Conservation (phyloP, 2,113 vertebrate genomes). For the Sinocyclocheilus rhinocerous region DNA sequence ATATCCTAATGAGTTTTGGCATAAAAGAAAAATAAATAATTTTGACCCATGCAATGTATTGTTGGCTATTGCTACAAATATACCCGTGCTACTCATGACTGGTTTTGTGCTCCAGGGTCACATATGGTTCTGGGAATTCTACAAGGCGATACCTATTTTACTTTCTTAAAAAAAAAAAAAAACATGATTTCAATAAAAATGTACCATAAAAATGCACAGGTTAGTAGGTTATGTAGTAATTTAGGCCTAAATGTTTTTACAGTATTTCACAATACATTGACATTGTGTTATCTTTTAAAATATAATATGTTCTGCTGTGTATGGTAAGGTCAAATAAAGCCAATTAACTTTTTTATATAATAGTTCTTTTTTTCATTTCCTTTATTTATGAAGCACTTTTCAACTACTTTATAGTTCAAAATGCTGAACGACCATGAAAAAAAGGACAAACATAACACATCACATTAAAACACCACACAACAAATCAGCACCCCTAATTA, state of each 20-base stretch:
- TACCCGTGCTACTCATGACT: too few relatives aligned
- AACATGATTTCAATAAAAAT: not conserved
- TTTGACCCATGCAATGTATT: too few relatives aligned
- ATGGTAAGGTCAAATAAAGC: not conserved
- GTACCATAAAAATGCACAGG: not conserved
- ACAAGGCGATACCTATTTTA: not conserved
- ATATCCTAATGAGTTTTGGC: too few relatives aligned
- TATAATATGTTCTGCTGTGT: not conserved
- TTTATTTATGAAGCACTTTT: not conserved
- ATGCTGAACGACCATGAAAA: not conserved
- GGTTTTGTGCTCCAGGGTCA: too few relatives aligned
- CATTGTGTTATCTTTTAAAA: not conserved
- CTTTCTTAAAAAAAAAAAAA: not conserved
- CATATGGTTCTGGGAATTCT: not conserved
- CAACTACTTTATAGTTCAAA: not conserved
- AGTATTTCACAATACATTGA: not conserved
- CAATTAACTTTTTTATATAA: not conserved
- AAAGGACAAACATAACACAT: not conserved
- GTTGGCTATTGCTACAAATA: too few relatives aligned
- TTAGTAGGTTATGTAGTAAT: not conserved
- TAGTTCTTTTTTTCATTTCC: not conserved
- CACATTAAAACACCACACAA: not conserved
- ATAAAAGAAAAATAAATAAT: too few relatives aligned
- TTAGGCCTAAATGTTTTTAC: not conserved
- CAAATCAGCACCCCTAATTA: not conserved